A percentile compares a stretch with the other conserved stretches of the same genome.
Evolutionary conservation across 1,140 invertebrate genomes (phyloP).

Genomic region (Penaeus indicus): DNA sequence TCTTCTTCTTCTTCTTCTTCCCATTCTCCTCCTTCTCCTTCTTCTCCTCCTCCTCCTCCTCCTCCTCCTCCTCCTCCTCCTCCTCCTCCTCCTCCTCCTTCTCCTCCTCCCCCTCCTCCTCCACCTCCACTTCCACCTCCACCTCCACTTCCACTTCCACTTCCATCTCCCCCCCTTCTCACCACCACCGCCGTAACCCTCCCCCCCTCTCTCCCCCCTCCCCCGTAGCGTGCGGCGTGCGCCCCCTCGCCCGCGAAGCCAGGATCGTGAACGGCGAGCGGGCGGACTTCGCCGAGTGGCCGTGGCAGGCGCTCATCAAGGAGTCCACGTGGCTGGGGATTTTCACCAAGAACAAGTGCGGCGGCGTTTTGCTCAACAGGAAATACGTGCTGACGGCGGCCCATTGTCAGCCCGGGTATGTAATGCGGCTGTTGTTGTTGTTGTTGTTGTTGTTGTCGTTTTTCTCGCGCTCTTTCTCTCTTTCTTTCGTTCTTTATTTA

Average conservation of each 20-base stretch:
- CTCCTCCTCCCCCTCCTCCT: background rate
- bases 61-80: no score
- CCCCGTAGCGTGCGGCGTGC: conserved; percentile 85
- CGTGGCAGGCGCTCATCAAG: conserved; percentile 92
- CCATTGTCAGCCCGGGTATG: conserved; percentile 93
- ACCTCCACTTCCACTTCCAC: background rate
- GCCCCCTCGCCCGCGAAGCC: conserved; percentile 80
- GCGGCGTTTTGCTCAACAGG: conserved; percentile 89
- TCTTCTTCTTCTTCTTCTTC: no score
- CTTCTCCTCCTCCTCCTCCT: no score
- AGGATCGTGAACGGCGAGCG: conserved; percentile 92
- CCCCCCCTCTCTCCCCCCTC: background rate
- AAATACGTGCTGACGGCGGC: conserved; percentile 88
- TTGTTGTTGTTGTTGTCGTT: no score
- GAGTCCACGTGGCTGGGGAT: conserved; percentile 93
- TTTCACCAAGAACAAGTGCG: conserved; percentile 97
- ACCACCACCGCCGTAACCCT: background rate
- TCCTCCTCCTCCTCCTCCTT: background rate
- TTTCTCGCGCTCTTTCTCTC: no score
- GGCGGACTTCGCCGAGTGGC: conserved; percentile 88
- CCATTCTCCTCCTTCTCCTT: no score
- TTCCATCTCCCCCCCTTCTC: background rate
- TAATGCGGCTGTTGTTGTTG: conserved; percentile 35
- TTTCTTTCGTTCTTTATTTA: no score
- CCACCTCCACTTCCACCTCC: background rate